These are phyloP conservation scores for Urophycis tenuis DNA, from an alignment of 2,797 vertebrate genomes.

Conservation along the genomic window DNA sequence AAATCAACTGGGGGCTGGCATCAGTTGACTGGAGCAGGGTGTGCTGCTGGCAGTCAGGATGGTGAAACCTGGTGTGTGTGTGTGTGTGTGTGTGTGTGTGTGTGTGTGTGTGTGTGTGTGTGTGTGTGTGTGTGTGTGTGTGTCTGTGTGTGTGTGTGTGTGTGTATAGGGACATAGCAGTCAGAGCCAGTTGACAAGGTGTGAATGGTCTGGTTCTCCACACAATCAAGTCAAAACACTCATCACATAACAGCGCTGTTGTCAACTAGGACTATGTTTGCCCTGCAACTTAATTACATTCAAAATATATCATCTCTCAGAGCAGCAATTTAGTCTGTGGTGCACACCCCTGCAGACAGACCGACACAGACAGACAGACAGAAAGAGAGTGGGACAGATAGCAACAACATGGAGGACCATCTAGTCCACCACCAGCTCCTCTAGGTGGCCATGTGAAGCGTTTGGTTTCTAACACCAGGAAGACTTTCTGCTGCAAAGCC, in stretches of 20 bases:
- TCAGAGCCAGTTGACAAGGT: too few species aligned
- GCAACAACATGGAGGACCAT: neutral
- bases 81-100: neutral
- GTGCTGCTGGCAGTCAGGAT: neutral
- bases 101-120: neutral
- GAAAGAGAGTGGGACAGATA: neutral
- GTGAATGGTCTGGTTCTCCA: too few species aligned
- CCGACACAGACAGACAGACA: neutral
- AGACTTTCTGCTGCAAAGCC: constrained; percentile 50
- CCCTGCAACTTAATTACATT: too few species aligned
- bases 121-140: neutral
- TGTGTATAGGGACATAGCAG: neutral
- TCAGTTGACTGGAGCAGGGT: neutral
- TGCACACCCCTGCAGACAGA: neutral
- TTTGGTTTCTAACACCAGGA: constrained; percentile 10
- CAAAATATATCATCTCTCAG: too few species aligned
- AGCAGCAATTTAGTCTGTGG: neutral
- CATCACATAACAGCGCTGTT: too few species aligned
- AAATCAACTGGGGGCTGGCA: neutral
- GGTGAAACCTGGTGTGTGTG: neutral
- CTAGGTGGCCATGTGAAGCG: neutral
- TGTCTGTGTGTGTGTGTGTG: neutral
- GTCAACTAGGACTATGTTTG: too few species aligned
- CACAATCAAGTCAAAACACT: too few species aligned
- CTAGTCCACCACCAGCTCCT: neutral